These are phyloP conservation scores for Diglossa brunneiventris DNA, from an alignment of 2,113 vertebrate species.

Conservation along the genomic window DNA sequence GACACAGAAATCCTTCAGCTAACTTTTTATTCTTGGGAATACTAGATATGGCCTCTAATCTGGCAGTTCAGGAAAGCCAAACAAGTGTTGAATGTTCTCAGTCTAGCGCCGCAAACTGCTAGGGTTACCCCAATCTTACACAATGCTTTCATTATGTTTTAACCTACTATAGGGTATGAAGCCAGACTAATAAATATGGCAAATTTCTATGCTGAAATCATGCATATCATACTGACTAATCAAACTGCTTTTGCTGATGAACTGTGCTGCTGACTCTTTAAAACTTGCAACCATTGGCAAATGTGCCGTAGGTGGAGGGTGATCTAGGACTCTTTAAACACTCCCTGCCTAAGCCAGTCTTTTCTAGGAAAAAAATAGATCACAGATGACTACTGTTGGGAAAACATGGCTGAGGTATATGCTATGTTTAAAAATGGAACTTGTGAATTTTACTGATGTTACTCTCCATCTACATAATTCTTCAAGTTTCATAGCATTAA, in stretches of 20 bases:
- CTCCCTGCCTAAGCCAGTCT: not conserved
- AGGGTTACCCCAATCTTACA: not conserved
- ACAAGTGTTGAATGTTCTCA: not conserved
- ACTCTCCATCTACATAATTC: not conserved
- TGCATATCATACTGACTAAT: not conserved
- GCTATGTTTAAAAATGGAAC: not conserved
- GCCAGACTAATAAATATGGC: not conserved
- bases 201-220: not conserved
- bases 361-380: not conserved
- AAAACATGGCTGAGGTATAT: not conserved
- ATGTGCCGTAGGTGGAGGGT: not conserved
- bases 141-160: not conserved
- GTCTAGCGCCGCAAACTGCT: not conserved
- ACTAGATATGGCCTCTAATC: not conserved
- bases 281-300: not conserved
- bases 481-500: not conserved
- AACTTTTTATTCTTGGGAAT: not conserved
- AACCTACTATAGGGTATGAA: conserved; percentile 10
- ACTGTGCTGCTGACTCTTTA: not conserved
- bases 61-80: not conserved
- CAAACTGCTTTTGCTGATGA: not conserved
- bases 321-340: not conserved
- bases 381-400: not conserved
- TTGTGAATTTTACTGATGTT: not conserved
- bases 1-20: not conserved